Percentiles rank a stretch among this genome's conserved stretches.
phyloP scores from a whole-genome alignment of 1,140 invertebrate species.

The Oscheius sp. region DNA sequence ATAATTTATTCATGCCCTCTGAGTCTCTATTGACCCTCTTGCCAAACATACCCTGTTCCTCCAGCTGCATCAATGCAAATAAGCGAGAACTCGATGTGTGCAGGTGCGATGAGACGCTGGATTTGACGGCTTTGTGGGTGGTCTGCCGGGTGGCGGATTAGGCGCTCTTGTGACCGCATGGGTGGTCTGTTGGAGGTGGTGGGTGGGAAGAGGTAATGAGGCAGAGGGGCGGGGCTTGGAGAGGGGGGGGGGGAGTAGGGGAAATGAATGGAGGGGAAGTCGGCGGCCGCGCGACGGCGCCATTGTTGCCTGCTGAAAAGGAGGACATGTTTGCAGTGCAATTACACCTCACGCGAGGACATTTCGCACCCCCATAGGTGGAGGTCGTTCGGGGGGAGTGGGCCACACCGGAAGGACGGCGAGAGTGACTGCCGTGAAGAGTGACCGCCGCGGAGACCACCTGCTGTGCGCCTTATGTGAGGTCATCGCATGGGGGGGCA shows the following conservation, averaged over 20 bases:
- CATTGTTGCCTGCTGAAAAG: slow-evolving; percentile 8
- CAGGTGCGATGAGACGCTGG: too few species aligned
- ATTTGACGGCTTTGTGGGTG: too few species aligned
- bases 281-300: not conserved
- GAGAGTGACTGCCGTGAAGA: not conserved
- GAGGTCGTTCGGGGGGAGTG: not conserved
- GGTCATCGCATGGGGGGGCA: not conserved
- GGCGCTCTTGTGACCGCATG: too few species aligned
- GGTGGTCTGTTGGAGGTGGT: too few species aligned
- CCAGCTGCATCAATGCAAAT: too few species aligned
- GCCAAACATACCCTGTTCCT: too few species aligned
- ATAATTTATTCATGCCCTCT: too few species aligned
- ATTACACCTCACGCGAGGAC: slow-evolving; percentile 11
- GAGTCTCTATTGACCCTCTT: too few species aligned
- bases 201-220: too few species aligned
- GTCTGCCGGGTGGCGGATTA: too few species aligned
- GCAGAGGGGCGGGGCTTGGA: not conserved
- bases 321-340: slow-evolving; percentile 11
- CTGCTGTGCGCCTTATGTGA: not conserved
- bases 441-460: not conserved
- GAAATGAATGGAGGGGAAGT: not conserved
- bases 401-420: not conserved
- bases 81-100: too few species aligned
- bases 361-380: not conserved
- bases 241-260: not conserved